phyloP scores from a whole-genome alignment of 1,140 invertebrate species.

The Drosophila persimilis region DNA sequence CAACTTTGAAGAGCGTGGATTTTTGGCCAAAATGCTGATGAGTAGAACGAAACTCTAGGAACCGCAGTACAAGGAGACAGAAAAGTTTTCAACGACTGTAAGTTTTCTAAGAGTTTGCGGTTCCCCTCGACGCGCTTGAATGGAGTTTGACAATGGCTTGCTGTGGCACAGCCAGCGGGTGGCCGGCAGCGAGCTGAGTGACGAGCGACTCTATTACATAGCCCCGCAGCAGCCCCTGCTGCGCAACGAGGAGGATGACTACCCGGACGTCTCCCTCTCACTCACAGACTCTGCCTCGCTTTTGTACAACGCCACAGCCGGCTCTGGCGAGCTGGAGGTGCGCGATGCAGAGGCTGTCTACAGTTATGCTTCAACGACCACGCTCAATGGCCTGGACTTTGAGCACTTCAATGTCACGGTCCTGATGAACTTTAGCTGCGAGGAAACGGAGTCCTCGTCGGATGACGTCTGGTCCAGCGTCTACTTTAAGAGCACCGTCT shows the following conservation, averaged over 20 bases:
- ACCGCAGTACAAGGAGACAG: background rate
- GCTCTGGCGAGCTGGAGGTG: slow-evolving; percentile 21
- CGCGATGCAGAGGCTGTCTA: background rate
- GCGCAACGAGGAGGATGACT: slow-evolving; percentile 58
- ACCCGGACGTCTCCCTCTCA: slow-evolving; percentile 31
- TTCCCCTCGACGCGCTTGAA: slow-evolving; percentile 42
- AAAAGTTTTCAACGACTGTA: slow-evolving; percentile 33
- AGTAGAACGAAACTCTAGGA: slow-evolving; percentile 1
- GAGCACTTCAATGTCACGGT: slow-evolving; percentile 58
- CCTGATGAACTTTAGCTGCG: slow-evolving; percentile 66
- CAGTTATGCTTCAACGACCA: slow-evolving; percentile 7
- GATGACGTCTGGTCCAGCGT: slow-evolving; percentile 71
- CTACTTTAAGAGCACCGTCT: slow-evolving; percentile 87
- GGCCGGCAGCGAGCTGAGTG: slow-evolving; percentile 22
- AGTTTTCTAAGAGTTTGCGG: slow-evolving; percentile 29
- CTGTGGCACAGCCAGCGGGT: slow-evolving; percentile 34
- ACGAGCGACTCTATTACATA: slow-evolving; percentile 62
- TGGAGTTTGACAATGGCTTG: slow-evolving; percentile 54
- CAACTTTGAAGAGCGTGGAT: slow-evolving; percentile 25
- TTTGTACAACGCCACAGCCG: slow-evolving; percentile 46
- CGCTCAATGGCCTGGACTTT: slow-evolving; percentile 14
- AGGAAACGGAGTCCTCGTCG: slow-evolving; percentile 41
- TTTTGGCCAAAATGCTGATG: slow-evolving; percentile 28
- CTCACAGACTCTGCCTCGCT: slow-evolving; percentile 32
- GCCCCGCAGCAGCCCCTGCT: slow-evolving; percentile 61